These are phyloP conservation scores for Tortrix viridana DNA, from an alignment of 2,888 invertebrate species.

Conservation along the genomic window DNA sequence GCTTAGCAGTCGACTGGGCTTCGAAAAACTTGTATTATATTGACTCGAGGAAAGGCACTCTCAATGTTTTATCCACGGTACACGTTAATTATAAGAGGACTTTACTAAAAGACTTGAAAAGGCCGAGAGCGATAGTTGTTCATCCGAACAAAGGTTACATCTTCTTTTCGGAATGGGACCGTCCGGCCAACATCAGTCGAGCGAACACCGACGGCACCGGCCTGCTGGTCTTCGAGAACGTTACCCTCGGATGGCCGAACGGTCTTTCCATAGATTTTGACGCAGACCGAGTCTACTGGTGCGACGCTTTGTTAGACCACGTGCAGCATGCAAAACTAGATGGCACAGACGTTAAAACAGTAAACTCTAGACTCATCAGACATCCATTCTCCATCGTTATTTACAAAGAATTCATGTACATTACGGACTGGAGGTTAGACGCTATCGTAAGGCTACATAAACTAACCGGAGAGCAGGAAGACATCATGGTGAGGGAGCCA, in stretches of 20 bases:
- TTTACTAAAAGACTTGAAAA: conserved; percentile 92
- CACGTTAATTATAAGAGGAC: conserved; percentile 94
- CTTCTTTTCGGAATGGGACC: conserved; percentile 98
- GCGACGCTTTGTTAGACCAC: conserved; percentile 97
- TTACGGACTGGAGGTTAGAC: conserved; percentile 98
- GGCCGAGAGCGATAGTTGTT: conserved; percentile 97
- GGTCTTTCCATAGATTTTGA: conserved; percentile 96
- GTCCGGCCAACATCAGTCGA: conserved; percentile 97
- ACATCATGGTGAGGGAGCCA: conserved; percentile 93
- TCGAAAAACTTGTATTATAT: conserved; percentile 98
- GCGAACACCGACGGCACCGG: conserved; percentile 95
- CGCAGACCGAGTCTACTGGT: conserved; percentile 97
- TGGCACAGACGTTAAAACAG: conserved; percentile 95
- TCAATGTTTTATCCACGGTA: conserved; percentile 95
- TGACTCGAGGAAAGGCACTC: conserved; percentile 95
- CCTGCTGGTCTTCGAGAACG: conserved; percentile 93
- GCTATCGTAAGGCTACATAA: conserved; percentile 96
- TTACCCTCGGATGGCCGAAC: conserved; percentile 98
- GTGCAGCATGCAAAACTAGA: conserved; percentile 97
- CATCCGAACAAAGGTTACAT: conserved; percentile 97
- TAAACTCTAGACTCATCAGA: conserved; percentile 92
- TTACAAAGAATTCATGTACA: conserved; percentile 95
- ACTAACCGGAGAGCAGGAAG: conserved; percentile 93
- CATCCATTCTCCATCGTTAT: conserved; percentile 97
- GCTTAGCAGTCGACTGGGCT: conserved; percentile 97